phyloP scores from a whole-genome alignment of 2,113 vertebrate genomes.

The Rhodinocichla rosea region DNA sequence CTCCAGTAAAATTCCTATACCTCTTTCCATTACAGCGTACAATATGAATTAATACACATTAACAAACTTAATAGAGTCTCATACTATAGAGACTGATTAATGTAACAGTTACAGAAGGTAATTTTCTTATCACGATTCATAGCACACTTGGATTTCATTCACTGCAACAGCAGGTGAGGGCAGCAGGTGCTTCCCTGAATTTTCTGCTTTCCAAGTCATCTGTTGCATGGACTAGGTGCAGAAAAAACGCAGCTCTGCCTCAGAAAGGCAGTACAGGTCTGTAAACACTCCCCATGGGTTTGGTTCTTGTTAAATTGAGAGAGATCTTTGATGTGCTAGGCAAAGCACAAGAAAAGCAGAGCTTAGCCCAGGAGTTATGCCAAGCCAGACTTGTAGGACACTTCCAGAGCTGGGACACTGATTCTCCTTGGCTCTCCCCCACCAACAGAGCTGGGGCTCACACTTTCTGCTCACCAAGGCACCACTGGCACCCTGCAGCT shows the following conservation, averaged over 20 bases:
- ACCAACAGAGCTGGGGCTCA: fast-evolving
- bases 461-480: not conserved
- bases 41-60: not conserved
- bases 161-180: not conserved
- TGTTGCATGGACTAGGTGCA: not conserved
- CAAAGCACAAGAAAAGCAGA: not conserved
- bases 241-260: not conserved
- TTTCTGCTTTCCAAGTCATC: not conserved
- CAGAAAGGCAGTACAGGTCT: not conserved
- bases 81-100: not conserved
- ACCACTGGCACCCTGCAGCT: not conserved
- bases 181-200: not conserved
- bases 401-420: not conserved
- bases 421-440: not conserved
- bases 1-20: not conserved
- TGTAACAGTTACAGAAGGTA: not conserved
- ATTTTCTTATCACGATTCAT: not conserved
- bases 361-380: not conserved
- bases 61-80: not conserved
- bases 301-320: not conserved
- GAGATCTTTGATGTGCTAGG: not conserved
- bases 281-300: not conserved
- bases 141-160: not conserved
- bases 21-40: not conserved
- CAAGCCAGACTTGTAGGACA: not conserved